Evolutionary conservation across 1,140 invertebrate species (phyloP), one percentile per base, ranked within the genome.

Genomic region (Drosophila insularis): DNA sequence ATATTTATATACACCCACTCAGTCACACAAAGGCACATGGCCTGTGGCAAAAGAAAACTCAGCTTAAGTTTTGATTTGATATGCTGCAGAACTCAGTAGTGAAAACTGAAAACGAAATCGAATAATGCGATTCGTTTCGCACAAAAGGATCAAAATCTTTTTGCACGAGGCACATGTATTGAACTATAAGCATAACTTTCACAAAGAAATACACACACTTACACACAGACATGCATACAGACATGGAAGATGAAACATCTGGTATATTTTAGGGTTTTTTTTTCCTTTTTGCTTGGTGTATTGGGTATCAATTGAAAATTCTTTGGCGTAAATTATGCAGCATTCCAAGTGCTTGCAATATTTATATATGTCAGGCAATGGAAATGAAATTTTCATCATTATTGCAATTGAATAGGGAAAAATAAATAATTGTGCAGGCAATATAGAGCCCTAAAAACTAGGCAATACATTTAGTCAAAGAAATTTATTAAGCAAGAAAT

Each of bases 61-160:
- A 78, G 65, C 68, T 78, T 55, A 68, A 85, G 65, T 70, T 78
- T 78, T 80, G 75, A 86, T 87, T 79, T 67, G 68, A 71, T 74
- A 71, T 80, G 66, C 43, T 74, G 31, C 78, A 65, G 67, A 70
- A 59, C 59, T 69, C 66, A 80, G 43, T 21, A 21, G 43, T 50
- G 43, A 50, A 69, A 70, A 63, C 65, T 69, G 69, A 80, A 80
- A 65, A 72, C 63, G 76, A 74, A 85, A 85, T 85, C 71, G 64
- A 75, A 78, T 81, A 86, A 78, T 78, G 68, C 46, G 65, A 35
- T 65, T 32, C 60, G 46, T 14, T 4, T 13, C 1, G 14, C 61
- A 68, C 69, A 85, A 78, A 78, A 56, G 70, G 32, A 66, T 74
- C 70, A 11, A 21, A 50, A 50, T 58, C 63, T 27, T 54, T 27